Evolutionary conservation across 92 coral and sea anemone genomes (phyloP), one percentile per base, ranked within the genome.

Genomic region (Epizoanthus scotinus): DNA sequence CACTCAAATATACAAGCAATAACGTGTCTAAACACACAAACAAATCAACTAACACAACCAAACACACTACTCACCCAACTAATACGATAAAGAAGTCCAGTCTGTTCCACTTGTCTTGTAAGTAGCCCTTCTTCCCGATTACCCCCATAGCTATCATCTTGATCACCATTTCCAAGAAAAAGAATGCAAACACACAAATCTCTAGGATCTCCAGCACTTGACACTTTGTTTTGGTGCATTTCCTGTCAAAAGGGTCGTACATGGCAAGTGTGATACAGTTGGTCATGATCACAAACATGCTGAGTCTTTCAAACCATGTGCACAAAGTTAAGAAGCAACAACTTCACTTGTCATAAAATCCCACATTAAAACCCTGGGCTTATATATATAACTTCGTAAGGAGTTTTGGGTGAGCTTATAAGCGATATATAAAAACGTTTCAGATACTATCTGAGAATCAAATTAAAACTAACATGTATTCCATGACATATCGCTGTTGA

Each of bases 141-240:
- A 95, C 82, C n/a, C 98, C 98, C 98, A 95, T 93, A 6, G 98
- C 98, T 12, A 89, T 56, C 95, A 95, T 92, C 87, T 92, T 95
- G 84, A 95, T 83, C 58, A 93, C 79, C 94, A 95, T 90, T 70
- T 95, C 98, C 73, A 91, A 88, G 44, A 81, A 78, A 81, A 95
- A 95, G 88, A 92, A 95, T 50, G 90, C 92, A 56, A 95, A 91
- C 67, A 95, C 88, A 20, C 88, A 87, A 59, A 64, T 74, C 70
- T 95, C 97, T 40, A 95, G 50, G 61, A 70, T 84, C 86, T 90
- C 92, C 6, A 95, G 85, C 19, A 78, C 87, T 77, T 84, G 86
- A 66, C 98, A 95, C 49, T 88, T 83, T 3, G 78, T 71, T 29
- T 81, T 52, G 14, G 12, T 36, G 53, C 98, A 95, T 13, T 79